Evolutionary conservation across 2,113 vertebrate species (phyloP).

Genomic region (Miniopterus natalensis): DNA sequence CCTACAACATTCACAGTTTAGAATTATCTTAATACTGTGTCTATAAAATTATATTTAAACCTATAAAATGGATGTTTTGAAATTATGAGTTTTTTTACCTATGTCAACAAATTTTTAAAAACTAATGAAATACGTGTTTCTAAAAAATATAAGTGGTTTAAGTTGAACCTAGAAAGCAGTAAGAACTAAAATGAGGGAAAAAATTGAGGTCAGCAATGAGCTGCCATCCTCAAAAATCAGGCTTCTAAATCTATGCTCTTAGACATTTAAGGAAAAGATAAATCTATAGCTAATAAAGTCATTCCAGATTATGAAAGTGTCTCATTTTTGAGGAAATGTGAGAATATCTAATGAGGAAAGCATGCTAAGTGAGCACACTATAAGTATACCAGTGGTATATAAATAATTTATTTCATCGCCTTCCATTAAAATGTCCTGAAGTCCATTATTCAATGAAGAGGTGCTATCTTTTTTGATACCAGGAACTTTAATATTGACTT

Average conservation of each 20-base stretch:
- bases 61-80: background rate
- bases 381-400: constrained; percentile 4
- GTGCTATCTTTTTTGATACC: background rate
- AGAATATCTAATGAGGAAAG: background rate
- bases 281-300: background rate
- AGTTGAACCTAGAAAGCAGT: background rate
- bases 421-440: constrained; percentile 75
- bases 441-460: constrained; percentile 33
- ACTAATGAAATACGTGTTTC: background rate
- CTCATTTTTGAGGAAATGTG: background rate
- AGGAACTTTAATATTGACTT: background rate
- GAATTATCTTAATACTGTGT: background rate
- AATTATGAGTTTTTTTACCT: background rate
- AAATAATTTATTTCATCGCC: constrained; percentile 66
- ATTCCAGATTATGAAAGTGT: background rate
- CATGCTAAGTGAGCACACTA: background rate
- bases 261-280: background rate
- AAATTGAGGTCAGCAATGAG: background rate
- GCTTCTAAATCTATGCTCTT: background rate
- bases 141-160: background rate
- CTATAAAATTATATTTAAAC: background rate
- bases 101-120: background rate
- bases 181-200: background rate
- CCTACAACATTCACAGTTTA: background rate
- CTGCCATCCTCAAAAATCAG: background rate